Evolutionary conservation across 2,113 vertebrate species (phyloP).

Genomic region (Verasper variegatus): DNA sequence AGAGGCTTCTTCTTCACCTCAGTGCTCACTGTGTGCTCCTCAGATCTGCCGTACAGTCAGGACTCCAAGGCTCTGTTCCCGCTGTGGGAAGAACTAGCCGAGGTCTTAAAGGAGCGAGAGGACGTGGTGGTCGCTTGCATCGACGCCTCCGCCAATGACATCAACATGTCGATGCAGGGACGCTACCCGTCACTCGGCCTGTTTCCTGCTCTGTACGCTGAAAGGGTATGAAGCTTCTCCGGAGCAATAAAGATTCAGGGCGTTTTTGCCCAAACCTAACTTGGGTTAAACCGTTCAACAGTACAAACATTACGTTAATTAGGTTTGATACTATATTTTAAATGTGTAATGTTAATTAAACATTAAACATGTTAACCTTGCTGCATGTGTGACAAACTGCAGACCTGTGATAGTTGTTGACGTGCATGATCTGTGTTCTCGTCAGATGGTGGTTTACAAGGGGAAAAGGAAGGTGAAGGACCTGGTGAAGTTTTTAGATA

Average conservation of each 20-base stretch:
- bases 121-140: conserved; percentile 86
- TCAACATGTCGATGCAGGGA: conserved; percentile 76
- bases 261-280: too few relatives aligned
- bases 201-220: conserved; percentile 85
- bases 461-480: conserved; percentile 73
- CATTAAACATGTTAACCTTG: too few relatives aligned
- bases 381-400: neutral
- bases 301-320: too few relatives aligned
- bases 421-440: conserved; percentile 20
- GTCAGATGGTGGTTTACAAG: conserved; percentile 76
- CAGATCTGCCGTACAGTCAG: conserved; percentile 89
- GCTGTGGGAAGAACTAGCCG: conserved; percentile 88
- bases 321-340: too few relatives aligned
- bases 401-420: neutral
- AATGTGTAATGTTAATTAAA: too few relatives aligned
- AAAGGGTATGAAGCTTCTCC: conserved; percentile 68
- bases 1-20: neutral
- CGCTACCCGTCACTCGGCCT: conserved; percentile 85
- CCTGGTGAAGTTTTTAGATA: conserved; percentile 76
- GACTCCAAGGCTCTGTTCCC: conserved; percentile 82
- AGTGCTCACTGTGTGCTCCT: neutral
- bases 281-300: too few relatives aligned
- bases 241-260: too few relatives aligned
- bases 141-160: conserved; percentile 90
- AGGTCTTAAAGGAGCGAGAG: conserved; percentile 75